Evolutionary conservation across 2,888 invertebrate genomes (phyloP).

Genomic region (Iselma pallidipennis): DNA sequence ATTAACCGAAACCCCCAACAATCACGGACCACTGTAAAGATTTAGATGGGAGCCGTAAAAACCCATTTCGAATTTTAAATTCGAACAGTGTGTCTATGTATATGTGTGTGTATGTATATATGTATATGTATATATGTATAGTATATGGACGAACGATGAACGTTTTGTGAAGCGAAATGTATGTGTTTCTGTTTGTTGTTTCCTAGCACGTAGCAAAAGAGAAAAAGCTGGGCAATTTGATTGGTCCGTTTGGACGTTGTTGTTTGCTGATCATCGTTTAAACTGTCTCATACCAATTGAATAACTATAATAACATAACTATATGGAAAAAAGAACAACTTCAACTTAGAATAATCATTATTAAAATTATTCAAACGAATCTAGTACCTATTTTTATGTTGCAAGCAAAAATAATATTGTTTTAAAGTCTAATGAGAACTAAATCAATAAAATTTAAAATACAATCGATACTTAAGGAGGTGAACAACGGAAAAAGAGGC

Average conservation of each 20-base stretch:
- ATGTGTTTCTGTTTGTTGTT: slow-evolving; percentile 33
- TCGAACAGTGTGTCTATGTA: slow-evolving; percentile 6
- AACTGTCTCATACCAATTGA: slow-evolving; percentile 39
- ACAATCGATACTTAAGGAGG: no score
- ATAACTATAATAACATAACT: neutral
- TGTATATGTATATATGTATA: neutral
- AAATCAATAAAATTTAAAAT: no score
- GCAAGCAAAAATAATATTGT: no score
- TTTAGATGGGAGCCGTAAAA: slow-evolving; percentile 26
- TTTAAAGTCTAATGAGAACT: no score
- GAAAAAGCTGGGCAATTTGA: slow-evolving; percentile 46
- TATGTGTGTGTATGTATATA: neutral
- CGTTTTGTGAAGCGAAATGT: slow-evolving; percentile 25
- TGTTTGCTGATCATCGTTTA: slow-evolving; percentile 39
- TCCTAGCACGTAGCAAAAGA: slow-evolving; percentile 38
- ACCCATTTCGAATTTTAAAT: slow-evolving; percentile 32
- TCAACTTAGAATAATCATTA: neutral
- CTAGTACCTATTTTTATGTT: no score
- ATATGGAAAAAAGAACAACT: neutral
- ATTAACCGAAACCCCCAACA: slow-evolving; percentile 27
- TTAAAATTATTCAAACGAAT: neutral
- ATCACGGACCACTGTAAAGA: slow-evolving; percentile 29
- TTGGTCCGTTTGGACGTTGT: slow-evolving; percentile 45
- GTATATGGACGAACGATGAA: neutral
- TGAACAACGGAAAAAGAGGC: no score